Base-by-base conservation (phyloP, 2,888 invertebrate species). In the Cactoblastis cactorum region DNA sequence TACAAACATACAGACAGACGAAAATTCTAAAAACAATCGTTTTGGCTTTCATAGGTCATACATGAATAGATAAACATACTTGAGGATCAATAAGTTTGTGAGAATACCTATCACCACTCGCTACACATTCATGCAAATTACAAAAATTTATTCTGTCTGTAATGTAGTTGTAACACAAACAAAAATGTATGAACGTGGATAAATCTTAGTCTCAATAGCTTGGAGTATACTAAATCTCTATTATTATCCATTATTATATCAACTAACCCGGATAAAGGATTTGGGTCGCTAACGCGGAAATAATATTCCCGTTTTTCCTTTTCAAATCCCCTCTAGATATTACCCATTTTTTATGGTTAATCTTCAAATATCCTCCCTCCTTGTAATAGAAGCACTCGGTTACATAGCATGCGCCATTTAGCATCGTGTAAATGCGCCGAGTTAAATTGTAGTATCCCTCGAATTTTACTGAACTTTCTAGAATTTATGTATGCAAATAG, bases 291-390 rank as follows among this genome's bases (percentile, higher is more conserved):
- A 37, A 17, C 2, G 37, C 17, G 14, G 9, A 17, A 37, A 37
- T 37, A 37, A 37, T 37, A 15, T 37, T 34, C 17, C 1, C 14
- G 1, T 15, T 9, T 37, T 14, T 1, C 14, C 15, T 35, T 35
- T 8, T 15, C 15, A 11, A 12, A 17, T 37, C 37, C 37, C 14
- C 35, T 37, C 9, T 17, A 15, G 28, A 28, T 15, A 5, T 35
- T 5, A 37, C 15, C 37, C 37, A 37, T 37, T 37, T 37, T 37
- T 37, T 37, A 37, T 9, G 37, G 37, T 37, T 37, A 37, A 37
- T 37, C 37, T 37, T 37, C 17, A 37, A 17, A 37, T 12, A 41
- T 19, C 9, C 41, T 24, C 24, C 14, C 14, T 14, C 24, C 14
- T 24, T 8, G 38, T 38, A 11, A 18, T 4, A 14, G 41, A 39